phyloP scores from a whole-genome alignment of 2,797 vertebrate genomes.

The Enteromius unitaeniatus region DNA sequence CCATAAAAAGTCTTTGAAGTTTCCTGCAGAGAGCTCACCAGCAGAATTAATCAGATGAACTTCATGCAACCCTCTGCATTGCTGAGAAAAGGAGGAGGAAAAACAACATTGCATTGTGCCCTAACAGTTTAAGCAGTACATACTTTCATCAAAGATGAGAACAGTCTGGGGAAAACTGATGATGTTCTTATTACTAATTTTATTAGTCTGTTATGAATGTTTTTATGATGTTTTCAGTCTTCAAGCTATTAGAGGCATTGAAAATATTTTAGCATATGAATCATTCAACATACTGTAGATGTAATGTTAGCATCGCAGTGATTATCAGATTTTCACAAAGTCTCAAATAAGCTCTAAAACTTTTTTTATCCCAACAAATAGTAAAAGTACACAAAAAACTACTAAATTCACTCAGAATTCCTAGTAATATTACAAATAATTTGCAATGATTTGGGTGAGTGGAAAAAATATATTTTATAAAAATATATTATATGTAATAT shows the following conservation, averaged over 20 bases:
- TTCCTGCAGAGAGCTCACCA: slow-evolving; percentile 43
- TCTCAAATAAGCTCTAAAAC: not conserved
- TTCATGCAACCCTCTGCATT: slow-evolving; percentile 42
- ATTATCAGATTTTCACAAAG: not conserved
- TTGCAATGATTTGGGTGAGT: no score
- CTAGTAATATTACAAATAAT: not conserved
- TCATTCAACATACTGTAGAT: not conserved
- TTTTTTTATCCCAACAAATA: not conserved
- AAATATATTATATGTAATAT: no score
- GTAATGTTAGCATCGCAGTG: not conserved
- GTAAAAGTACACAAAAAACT: not conserved
- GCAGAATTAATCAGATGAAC: slow-evolving; percentile 55
- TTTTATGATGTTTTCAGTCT: not conserved
- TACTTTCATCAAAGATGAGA: not conserved
- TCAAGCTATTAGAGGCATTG: not conserved
- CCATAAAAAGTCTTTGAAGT: slow-evolving; percentile 51
- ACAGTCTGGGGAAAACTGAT: not conserved
- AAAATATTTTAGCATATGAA: not conserved
- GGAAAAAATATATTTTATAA: no score
- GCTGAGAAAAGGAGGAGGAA: not conserved
- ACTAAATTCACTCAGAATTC: not conserved
- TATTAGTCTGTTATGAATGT: not conserved
- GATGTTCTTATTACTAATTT: not conserved
- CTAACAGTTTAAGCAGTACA: not conserved
- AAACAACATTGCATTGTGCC: not conserved